These are phyloP conservation scores for Paratilapia polleni DNA, from an alignment of 2,113 vertebrate genomes.

Conservation along the genomic window DNA sequence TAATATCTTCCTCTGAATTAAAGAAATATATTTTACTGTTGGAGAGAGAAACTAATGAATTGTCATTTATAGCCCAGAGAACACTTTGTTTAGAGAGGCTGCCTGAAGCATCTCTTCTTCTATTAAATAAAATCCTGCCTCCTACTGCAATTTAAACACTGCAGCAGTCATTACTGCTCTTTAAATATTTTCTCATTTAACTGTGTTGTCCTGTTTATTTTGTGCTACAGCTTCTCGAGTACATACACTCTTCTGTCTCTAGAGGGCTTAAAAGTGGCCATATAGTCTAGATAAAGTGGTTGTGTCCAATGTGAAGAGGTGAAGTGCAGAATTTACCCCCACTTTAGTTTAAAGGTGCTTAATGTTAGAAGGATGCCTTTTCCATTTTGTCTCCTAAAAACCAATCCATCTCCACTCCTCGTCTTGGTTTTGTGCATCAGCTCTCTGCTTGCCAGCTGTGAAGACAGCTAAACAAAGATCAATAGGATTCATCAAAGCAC, in stretches of 20 bases:
- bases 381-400: not conserved
- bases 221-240: not conserved
- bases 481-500: constrained; percentile 46
- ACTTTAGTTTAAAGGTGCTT: not conserved
- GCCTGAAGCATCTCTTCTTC: not conserved
- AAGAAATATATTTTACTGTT: not conserved
- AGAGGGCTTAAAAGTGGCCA: not conserved
- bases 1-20: constrained; percentile 14
- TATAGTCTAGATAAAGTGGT: not conserved
- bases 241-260: not conserved
- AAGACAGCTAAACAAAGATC: constrained; percentile 41
- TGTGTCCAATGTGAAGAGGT: not conserved
- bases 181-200: not conserved
- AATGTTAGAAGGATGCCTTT: not conserved
- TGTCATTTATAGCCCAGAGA: not conserved
- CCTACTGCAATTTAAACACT: not conserved
- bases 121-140: not conserved
- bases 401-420: not conserved
- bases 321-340: not conserved
- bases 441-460: constrained; percentile 10
- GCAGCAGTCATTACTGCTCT: not conserved
- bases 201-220: not conserved
- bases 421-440: not conserved
- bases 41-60: constrained; percentile 12
- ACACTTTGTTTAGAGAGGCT: not conserved